phyloP scores from a whole-genome alignment of 2,888 invertebrate species.

The Yponomeuta sedellus region DNA sequence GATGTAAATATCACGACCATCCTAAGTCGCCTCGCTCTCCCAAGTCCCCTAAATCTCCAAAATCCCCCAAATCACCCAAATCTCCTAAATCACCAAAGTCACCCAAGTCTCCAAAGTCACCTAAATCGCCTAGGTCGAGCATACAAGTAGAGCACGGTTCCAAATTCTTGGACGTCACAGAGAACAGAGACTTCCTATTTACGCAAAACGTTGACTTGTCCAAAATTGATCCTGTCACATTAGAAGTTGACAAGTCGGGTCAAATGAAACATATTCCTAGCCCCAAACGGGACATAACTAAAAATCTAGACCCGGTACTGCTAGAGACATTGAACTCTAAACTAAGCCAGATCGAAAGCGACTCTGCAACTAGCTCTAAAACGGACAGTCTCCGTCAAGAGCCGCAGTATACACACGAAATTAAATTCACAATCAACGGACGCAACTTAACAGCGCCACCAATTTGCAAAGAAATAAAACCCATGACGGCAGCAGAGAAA shows the following conservation, averaged over 20 bases:
- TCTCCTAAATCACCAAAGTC: slow-evolving; percentile 79
- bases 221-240: slow-evolving; percentile 82
- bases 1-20: slow-evolving; percentile 71
- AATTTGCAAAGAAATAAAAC: slow-evolving; percentile 59
- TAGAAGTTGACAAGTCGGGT: slow-evolving; percentile 81
- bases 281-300: slow-evolving; percentile 83
- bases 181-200: slow-evolving; percentile 80
- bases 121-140: slow-evolving; percentile 69
- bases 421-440: slow-evolving; percentile 70
- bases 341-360: slow-evolving; percentile 85
- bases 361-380: slow-evolving; percentile 84
- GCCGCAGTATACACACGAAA: slow-evolving; percentile 72
- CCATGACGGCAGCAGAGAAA: slow-evolving; percentile 66
- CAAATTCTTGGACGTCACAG: slow-evolving; percentile 64
- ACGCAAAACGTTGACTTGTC: slow-evolving; percentile 86
- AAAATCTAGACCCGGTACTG: slow-evolving; percentile 80
- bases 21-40: slow-evolving; percentile 70
- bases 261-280: slow-evolving; percentile 80
- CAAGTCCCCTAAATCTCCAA: slow-evolving; percentile 73
- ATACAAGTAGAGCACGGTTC: slow-evolving; percentile 55
- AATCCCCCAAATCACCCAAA: slow-evolving; percentile 80
- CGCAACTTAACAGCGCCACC: slow-evolving; percentile 59
- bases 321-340: slow-evolving; percentile 83
- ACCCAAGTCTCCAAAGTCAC: slow-evolving; percentile 74
- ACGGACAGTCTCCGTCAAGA: slow-evolving; percentile 81